A percentile compares a stretch with the other conserved stretches of the same genome.
phyloP scores from a whole-genome alignment of 2,113 vertebrate species.

The Lynx canadensis region DNA sequence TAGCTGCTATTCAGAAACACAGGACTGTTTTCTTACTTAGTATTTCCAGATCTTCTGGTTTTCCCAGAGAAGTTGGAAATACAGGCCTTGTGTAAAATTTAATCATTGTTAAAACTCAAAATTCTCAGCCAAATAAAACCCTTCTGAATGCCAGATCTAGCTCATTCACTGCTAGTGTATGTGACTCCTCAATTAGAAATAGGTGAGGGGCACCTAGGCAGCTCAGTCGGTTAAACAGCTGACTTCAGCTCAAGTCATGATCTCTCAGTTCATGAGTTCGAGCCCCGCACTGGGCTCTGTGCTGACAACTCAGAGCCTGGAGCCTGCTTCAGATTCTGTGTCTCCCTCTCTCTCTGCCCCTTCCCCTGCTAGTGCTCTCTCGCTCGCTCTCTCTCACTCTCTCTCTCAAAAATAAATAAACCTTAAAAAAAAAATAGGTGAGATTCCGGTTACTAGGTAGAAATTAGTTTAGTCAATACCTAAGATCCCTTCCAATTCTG shows the following conservation, averaged over 20 bases:
- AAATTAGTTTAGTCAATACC: not conserved
- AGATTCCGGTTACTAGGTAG: not conserved
- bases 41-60: not conserved
- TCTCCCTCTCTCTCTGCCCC: too few relatives aligned
- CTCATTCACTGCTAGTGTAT: not conserved
- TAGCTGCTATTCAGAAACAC: not conserved
- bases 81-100: not conserved
- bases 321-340: too few relatives aligned
- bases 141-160: not conserved
- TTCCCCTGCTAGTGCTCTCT: too few relatives aligned
- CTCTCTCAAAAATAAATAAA: too few relatives aligned
- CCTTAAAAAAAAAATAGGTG: not conserved
- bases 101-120: constrained; percentile 8
- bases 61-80: not conserved
- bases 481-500: not conserved
- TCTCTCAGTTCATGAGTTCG: too few relatives aligned
- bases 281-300: too few relatives aligned
- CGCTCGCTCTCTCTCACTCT: too few relatives aligned
- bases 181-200: not conserved
- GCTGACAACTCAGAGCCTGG: too few relatives aligned
- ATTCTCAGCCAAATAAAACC: not conserved
- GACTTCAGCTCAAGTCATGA: too few relatives aligned
- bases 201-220: not conserved
- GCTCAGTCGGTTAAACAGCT: too few relatives aligned
- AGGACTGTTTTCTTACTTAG: not conserved